Evolutionary conservation across 2,113 vertebrate species (phyloP).

Genomic region (Scalopus aquaticus): DNA sequence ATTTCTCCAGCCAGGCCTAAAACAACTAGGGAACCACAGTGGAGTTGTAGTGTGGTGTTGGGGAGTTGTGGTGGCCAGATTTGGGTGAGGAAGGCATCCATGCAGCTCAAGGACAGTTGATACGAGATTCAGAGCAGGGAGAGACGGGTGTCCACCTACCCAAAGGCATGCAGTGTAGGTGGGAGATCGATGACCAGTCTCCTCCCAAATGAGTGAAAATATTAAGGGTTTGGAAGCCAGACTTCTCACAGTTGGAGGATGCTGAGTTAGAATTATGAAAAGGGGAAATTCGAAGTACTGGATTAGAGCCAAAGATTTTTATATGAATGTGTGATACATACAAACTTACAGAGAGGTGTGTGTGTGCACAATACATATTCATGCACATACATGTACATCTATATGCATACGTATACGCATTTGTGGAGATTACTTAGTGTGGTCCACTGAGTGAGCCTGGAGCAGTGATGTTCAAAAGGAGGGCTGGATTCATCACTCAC

Average conservation of each 20-base stretch:
- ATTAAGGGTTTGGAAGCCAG: not conserved
- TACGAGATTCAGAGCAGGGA: not conserved
- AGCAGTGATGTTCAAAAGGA: not conserved
- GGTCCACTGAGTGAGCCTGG: not conserved
- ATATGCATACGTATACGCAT: accelerated
- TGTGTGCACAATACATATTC: too few species aligned
- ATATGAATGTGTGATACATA: not conserved
- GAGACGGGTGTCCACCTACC: not conserved
- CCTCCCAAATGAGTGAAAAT: too few species aligned
- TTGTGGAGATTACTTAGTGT: not conserved
- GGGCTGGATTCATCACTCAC: not conserved
- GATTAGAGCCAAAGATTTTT: not conserved
- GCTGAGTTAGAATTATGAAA: not conserved
- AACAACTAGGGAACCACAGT: not conserved
- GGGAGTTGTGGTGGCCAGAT: not conserved
- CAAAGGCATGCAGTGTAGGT: accelerated
- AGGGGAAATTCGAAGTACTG: not conserved
- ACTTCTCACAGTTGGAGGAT: not conserved
- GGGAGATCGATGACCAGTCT: not conserved
- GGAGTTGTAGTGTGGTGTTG: too few species aligned
- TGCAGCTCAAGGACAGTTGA: not conserved
- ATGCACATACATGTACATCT: too few species aligned
- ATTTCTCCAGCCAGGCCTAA: not conserved
- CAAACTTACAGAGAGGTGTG: not conserved
- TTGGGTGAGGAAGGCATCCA: not conserved